phyloP scores from a whole-genome alignment of 2,888 invertebrate genomes.

The Andricus quercusramuli region DNA sequence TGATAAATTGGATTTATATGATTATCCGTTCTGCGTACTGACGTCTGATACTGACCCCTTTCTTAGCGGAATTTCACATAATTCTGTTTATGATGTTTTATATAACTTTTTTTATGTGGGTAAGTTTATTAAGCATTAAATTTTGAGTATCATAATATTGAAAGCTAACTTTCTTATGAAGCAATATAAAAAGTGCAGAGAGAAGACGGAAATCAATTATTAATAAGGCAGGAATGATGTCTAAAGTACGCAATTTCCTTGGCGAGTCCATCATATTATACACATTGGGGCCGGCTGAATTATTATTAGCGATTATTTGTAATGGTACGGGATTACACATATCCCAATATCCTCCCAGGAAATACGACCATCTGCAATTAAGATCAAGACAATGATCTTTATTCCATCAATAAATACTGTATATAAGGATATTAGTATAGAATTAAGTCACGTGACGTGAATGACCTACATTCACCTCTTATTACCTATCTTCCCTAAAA shows the following conservation, averaged over 20 bases:
- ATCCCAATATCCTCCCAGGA: neutral
- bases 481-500: neutral
- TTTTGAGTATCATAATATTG: neutral
- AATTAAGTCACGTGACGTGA: neutral
- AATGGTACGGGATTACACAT: neutral
- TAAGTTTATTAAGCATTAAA: neutral
- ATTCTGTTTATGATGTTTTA: neutral
- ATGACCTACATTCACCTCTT: neutral
- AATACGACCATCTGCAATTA: neutral
- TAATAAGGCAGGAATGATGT: neutral
- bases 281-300: neutral
- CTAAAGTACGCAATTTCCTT: neutral
- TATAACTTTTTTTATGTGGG: neutral
- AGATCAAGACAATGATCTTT: neutral
- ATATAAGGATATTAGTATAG: neutral
- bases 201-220: conserved; percentile 9
- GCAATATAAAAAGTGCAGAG: neutral
- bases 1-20: no score
- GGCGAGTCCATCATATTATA: neutral
- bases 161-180: neutral
- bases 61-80: neutral
- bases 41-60: neutral
- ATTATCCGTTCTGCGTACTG: no score
- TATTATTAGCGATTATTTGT: conserved; percentile 13
- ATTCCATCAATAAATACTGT: neutral